Conservation (phyloP, 2,888 invertebrate species). For the Colostygia pectinataria region DNA sequence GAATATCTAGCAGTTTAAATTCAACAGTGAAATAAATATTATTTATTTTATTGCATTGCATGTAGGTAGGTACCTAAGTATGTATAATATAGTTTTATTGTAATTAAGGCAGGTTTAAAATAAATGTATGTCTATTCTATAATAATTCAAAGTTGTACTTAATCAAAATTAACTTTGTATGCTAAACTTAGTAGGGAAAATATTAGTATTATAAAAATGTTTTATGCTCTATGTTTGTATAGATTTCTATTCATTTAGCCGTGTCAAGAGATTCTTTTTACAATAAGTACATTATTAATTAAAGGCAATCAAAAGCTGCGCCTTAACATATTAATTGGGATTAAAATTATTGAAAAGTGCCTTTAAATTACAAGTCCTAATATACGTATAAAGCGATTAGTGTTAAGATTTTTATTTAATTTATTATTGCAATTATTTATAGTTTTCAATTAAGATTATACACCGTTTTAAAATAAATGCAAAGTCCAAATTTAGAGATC, state of each 20-base stretch:
- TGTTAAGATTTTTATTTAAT: constrained; percentile 54
- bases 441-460: constrained; percentile 47
- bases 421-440: constrained; percentile 60
- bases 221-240: constrained; percentile 40
- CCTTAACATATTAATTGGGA: constrained; percentile 65
- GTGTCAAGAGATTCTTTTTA: constrained; percentile 61
- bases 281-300: constrained; percentile 54
- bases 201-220: not conserved
- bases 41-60: constrained; percentile 18
- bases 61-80: not conserved
- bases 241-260: constrained; percentile 54
- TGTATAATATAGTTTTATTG: constrained; percentile 4
- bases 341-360: constrained; percentile 66
- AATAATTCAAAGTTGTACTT: too few species aligned
- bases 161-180: too few species aligned
- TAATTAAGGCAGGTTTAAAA: constrained; percentile 9
- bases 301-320: constrained; percentile 63
- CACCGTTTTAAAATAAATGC: constrained; percentile 68
- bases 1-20: constrained; percentile 32
- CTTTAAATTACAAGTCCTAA: constrained; percentile 64
- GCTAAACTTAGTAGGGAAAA: not conserved
- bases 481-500: constrained; percentile 73
- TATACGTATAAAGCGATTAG: constrained; percentile 64
- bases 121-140: not conserved
- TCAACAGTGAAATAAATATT: constrained; percentile 34